Percentiles rank a stretch among this genome's conserved stretches.
These are phyloP conservation scores for Clistopyga incitator DNA, from an alignment of 2,888 invertebrate species.

Conservation along the genomic window DNA sequence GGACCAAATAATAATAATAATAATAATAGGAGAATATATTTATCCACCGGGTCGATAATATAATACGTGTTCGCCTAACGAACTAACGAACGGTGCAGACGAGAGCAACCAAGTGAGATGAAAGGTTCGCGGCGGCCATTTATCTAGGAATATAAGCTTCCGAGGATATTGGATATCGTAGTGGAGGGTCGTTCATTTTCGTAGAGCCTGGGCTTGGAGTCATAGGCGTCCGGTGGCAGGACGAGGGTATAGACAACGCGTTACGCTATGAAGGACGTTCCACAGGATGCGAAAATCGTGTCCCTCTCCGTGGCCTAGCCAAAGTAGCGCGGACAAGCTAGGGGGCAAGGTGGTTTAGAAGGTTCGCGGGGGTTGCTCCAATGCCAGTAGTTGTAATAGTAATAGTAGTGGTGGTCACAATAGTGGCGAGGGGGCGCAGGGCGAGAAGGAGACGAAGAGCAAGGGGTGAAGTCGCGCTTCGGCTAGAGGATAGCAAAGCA, in stretches of 20 bases:
- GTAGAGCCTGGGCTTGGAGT: conserved; percentile 22
- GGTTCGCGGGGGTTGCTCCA: conserved; percentile 58
- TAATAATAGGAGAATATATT: conserved; percentile 11
- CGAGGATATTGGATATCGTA: conserved; percentile 47
- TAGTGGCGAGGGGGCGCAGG: conserved; percentile 26
- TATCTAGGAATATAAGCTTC: conserved; percentile 44
- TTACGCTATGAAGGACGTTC: conserved; percentile 8
- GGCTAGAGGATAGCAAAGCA: conserved; percentile 63
- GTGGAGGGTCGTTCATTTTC: conserved; percentile 47
- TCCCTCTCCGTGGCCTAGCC: no score
- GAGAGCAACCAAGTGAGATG: conserved; percentile 4
- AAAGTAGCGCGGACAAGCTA: conserved; percentile 47
- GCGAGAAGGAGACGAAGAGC: conserved; percentile 65
- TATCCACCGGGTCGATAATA: not conserved
- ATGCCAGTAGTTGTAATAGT: conserved; percentile 49
- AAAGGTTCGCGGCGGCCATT: conserved; percentile 27
- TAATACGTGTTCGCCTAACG: not conserved
- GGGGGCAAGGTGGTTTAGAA: conserved; percentile 61
- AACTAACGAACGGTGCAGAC: conserved; percentile 1
- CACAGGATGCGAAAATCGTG: conserved; percentile 5
- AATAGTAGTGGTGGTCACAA: conserved; percentile 27
- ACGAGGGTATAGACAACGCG: conserved; percentile 8
- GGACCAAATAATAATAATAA: no score
- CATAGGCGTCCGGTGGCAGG: conserved; percentile 40
- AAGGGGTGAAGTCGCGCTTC: conserved; percentile 76